Base-by-base conservation (phyloP, 1,140 invertebrate species). In the Brachionus sp. region DNA sequence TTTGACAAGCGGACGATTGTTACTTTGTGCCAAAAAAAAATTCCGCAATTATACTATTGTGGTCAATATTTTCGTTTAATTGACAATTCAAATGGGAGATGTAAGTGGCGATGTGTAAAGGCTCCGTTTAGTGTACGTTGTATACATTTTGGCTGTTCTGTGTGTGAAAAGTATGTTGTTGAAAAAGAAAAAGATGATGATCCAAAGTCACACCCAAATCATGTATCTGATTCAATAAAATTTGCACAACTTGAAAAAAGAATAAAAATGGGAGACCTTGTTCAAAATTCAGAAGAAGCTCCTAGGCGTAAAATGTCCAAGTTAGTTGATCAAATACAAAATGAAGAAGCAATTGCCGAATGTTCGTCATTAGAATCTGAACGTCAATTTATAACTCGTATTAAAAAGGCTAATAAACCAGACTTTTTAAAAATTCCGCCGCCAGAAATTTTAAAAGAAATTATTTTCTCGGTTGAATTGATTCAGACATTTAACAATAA, bases 21-120 rank as follows among this genome's bases (percentile, higher is more conserved):
- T 19, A 62, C 57, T 25, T 62, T 62, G 57, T 62, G 12, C 4
- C 57, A 62, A 62, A 62, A 62, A 62, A 62, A 62, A 5, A n/a
- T 3, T 19, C 57, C 57, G 4, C 57, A 62, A 62, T 23, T 62
- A 25, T 62, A 16, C 57, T 62, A 62, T 62, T 62, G 13, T 62
- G 57, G 57, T 25, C 57, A 62, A 62, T 62, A 62, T 62, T 62
- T 62, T 62, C 57, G 57, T 16, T 25, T 62, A 62, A 62, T 62
- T 62, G 19, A 25, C 57, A 62, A 62, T 25, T 62, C 57, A 62
- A 62, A 62, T 62, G 57, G 57, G 13, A 13, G n/a, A 25, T 62
- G 57, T 25, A 62, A 62, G 57, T 62, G 57, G 57, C 57, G 57
- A 13, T 62, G 57, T 7, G 57, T 62, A 62, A 62, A 62, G 57